Evolutionary conservation across 2,113 vertebrate species (phyloP), one percentile per base, ranked within the genome.

Genomic region (Cryptoleucopteryx plumbea): DNA sequence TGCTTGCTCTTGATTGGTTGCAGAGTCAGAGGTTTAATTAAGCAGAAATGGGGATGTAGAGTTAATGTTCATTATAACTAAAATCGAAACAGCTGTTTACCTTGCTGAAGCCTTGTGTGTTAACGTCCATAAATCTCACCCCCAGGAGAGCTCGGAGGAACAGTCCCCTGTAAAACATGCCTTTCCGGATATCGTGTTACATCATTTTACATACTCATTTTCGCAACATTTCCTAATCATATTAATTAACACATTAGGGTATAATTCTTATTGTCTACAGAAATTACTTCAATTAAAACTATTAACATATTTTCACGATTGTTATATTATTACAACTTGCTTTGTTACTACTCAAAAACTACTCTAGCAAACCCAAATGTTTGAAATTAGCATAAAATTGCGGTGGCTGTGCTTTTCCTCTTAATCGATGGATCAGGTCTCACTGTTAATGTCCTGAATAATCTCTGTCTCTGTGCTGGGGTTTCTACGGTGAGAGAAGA

Each of bases 231-330:
- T 93, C 90, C 71, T 91, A 95, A 95, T 93, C 92, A 80, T 68
- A 93, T 96, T 95, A 95, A 94, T 96, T 96, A 96, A 85, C 92
- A 72, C 87, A 73, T 97, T 95, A 95, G 87, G 87, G 74, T 95
- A 73, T 95, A 94, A 96, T 97, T 95, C 92, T 86, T 90, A 96
- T 95, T 96, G 94, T 97, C 84, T 95, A 55, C 94, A 95, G 78
- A 96, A 96, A 97, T 94, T 95, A 94, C 93, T 88, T 96, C 81
- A 97, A 95, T 97, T 96, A 96, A 94, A 93, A 85, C 92, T 82
- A 95, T 96, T 95, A 96, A 89, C 96, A 89, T 91, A 91, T 96
- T 95, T 85, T 68, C 70, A 8, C 85, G 70, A 94, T 96, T 93
- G 95, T 95, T 94, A 38, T 50, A 77, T 92, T 94, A 88, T 79